Evolutionary conservation across 2,113 vertebrate species (phyloP).

Genomic region (Chloebia gouldiae): DNA sequence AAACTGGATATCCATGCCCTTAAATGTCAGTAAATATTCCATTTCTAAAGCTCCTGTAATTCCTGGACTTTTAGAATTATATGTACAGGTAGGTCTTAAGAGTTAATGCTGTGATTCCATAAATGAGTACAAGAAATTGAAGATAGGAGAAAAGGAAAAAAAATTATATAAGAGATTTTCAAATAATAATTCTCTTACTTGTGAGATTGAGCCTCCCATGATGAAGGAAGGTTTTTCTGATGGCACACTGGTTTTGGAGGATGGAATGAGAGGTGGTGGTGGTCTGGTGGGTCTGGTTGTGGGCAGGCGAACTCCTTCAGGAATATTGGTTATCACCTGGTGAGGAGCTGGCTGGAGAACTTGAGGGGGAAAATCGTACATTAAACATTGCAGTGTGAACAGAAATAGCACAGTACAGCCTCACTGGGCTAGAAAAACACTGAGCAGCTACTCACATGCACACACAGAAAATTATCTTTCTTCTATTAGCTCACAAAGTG

Average conservation of each 20-base stretch:
- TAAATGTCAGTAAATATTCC: background rate
- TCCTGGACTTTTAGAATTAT: background rate
- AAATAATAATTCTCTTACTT: slow-evolving; percentile 74
- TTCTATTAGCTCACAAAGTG: background rate
- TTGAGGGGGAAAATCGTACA: slow-evolving; percentile 33
- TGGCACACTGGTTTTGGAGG: slow-evolving; percentile 86
- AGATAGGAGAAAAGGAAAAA: background rate
- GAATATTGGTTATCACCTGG: slow-evolving; percentile 86
- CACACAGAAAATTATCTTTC: background rate
- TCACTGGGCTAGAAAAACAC: background rate
- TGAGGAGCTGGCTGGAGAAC: slow-evolving; percentile 92
- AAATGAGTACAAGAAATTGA: background rate
- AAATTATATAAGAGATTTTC: background rate
- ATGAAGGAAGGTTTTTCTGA: slow-evolving; percentile 97
- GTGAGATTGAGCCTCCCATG: slow-evolving; percentile 96
- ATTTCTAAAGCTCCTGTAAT: background rate
- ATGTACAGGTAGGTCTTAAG: background rate
- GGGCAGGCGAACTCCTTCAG: slow-evolving; percentile 88
- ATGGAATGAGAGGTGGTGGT: slow-evolving; percentile 98
- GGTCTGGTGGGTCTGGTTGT: slow-evolving; percentile 90
- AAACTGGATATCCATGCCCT: background rate
- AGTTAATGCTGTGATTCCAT: background rate
- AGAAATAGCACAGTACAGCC: background rate
- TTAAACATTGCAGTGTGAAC: background rate
- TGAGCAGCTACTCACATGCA: background rate